Evolutionary conservation across 2,797 vertebrate species (phyloP).

Genomic region (Eulemur rubriventer): DNA sequence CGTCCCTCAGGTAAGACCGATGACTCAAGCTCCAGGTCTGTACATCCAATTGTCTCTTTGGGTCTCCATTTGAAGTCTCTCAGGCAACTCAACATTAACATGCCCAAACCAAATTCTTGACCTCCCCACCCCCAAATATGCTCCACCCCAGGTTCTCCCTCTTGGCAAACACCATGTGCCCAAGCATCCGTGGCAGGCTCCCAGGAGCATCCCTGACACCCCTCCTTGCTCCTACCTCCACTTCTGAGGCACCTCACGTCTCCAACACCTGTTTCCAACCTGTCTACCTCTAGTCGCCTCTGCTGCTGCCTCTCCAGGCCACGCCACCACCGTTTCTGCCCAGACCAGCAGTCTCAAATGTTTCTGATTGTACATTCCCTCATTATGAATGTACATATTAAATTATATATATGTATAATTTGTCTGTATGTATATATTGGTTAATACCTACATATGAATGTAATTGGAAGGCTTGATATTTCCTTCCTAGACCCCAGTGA

Average conservation of each 20-base stretch:
- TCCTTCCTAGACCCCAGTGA: neutral
- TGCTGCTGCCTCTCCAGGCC: neutral
- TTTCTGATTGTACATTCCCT: neutral
- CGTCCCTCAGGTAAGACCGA: neutral
- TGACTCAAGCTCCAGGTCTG: neutral
- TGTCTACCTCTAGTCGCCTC: neutral
- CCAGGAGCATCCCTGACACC: neutral
- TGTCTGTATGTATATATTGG: neutral
- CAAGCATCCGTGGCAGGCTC: neutral
- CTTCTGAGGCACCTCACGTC: neutral
- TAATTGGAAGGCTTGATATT: neutral
- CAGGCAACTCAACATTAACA: neutral
- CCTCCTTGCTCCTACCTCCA: neutral
- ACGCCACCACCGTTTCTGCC: neutral
- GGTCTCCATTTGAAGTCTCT: neutral
- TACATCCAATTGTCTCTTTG: neutral
- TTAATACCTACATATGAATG: conserved; percentile 21
- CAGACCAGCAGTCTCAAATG: neutral
- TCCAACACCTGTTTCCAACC: neutral
- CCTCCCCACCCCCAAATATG: neutral
- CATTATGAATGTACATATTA: neutral
- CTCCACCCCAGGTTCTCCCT: neutral
- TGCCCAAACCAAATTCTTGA: neutral
- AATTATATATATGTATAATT: neutral
- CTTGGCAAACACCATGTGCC: neutral